Base-by-base conservation (phyloP, 2,797 vertebrate species). In the Cygnus olor region DNA sequence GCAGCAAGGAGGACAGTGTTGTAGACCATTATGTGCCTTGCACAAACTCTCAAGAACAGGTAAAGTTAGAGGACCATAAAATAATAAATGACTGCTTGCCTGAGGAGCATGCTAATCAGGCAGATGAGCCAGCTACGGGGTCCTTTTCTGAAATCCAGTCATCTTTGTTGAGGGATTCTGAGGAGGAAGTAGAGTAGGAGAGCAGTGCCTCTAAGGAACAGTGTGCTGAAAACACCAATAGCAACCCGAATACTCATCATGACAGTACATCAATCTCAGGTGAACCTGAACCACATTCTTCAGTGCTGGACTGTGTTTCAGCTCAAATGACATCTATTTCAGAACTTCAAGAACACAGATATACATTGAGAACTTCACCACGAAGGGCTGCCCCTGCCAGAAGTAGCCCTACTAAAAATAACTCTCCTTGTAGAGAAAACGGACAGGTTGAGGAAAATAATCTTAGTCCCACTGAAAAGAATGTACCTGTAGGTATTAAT, bases 341-440 rank as follows among this genome's bases (percentile, higher is more conserved):
- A 17, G 99, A 99, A 97, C 99, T 99, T 96, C 98, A 99, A 90
- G 99, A 99, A 98, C 99, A 99, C 98, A 98, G 99, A 96, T 99
- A 99, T 68, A 99, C 99, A 18, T 97, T 99, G 97, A 98, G 99
- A 98, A 99, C 99, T 98, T 99, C 99, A 86, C 99, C 99, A 61
- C 98, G 99, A 96, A 99, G 98, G 97, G 98, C 98, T 14, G 97
- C 97, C 90, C 98, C 98, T 80, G 97, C 97, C 93, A 98, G 98
- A 97, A 97, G 98, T 81, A 98, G 98, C 97, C 98, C 98, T 94
- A 97, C 98, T 91, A 99, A 99, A 98, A 98, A 96, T 93, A 97
- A 95, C 95, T 99, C 99, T 97, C 98, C 99, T 74, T 98, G 98
- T 61, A 98, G 98, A 97, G 99, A 99, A 98, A 99, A 99, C 9